Percentiles rank a stretch among this genome's conserved stretches.
Evolutionary conservation across 2,888 invertebrate genomes (phyloP).

Genomic region (Coelinius sp.): DNA sequence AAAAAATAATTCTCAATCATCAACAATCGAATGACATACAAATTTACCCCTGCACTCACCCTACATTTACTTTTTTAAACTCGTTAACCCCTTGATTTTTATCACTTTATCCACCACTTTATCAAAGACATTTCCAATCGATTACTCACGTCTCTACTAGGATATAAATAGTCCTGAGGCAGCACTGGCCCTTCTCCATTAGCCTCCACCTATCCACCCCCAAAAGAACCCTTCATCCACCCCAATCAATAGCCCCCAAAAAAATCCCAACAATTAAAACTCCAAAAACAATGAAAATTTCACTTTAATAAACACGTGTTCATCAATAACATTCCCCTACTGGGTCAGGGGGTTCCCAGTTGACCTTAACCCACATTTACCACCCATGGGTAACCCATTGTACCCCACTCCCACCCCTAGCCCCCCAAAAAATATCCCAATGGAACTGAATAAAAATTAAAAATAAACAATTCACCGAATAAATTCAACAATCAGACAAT

Average conservation of each 20-base stretch:
- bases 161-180: constrained; percentile 12
- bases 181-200: not conserved
- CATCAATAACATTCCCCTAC: constrained; percentile 11
- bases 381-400: not conserved
- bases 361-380: not conserved
- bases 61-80: constrained; percentile 34
- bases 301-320: not conserved
- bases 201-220: not conserved
- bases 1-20: not conserved
- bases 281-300: not conserved
- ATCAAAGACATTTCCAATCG: not conserved
- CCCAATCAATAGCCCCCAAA: not conserved
- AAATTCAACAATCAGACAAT: not conserved
- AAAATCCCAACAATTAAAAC: not conserved
- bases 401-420: not conserved
- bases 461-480: not conserved
- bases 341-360: not conserved
- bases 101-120: not conserved
- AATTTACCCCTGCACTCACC: constrained; percentile 7
- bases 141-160: constrained; percentile 15
- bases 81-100: constrained; percentile 28
- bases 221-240: not conserved
- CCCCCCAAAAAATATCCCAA: not conserved
- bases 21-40: not conserved
- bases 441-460: not conserved